Base-by-base conservation (phyloP, 2,888 invertebrate genomes). In the Tenthredo livida region DNA sequence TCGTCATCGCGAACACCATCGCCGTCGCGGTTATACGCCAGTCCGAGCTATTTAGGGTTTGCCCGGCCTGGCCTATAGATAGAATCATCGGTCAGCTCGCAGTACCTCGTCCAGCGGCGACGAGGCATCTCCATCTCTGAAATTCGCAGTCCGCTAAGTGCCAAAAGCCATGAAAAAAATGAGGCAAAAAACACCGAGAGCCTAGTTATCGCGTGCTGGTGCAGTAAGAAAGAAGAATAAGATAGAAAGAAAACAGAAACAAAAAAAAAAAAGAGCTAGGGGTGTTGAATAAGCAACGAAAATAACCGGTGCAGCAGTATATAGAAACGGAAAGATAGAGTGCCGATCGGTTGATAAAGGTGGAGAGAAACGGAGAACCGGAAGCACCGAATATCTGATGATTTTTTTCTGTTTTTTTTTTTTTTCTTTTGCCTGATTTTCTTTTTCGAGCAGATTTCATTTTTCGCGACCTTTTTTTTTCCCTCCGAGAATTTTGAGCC, bases 11-110 rank as follows among this genome's bases (percentile, higher is more conserved):
- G 83, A 54, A 83, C 70, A 83, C 83, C 83, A 83, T 83, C 83
- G n/a, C 47, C 83, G 67, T 83, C 43, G 80, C 80, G 80, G 17
- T 65, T 33, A 47, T 61, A 50, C 80, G 80, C 54, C n/a, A 29
- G 70, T 47, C 83, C 83, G 83, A 88, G 90, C 93, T 93, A 93
- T 93, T 93, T 93, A 92, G 92, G 92, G 92, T 91, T 90, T 89
- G 92, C 92, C 90, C 90, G 90, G 90, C 67, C 88, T 91, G 90
- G 90, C 67, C 93, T 93, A 93, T 93, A 93, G 90, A 91, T 93
- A 93, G 93, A 90, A 91, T 88, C 88, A 87, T 87, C 87, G 87
- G 85, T 72, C 85, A 82, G 85, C 85, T 85, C 85, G 80, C 85
- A 84, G 83, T 84, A 70, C 58, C 83, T 85, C 85, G 85, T 75